A percentile compares a stretch with the other conserved stretches of the same genome.
Conservation (phyloP, 2,888 invertebrate genomes). For the Aphrophora alni region DNA sequence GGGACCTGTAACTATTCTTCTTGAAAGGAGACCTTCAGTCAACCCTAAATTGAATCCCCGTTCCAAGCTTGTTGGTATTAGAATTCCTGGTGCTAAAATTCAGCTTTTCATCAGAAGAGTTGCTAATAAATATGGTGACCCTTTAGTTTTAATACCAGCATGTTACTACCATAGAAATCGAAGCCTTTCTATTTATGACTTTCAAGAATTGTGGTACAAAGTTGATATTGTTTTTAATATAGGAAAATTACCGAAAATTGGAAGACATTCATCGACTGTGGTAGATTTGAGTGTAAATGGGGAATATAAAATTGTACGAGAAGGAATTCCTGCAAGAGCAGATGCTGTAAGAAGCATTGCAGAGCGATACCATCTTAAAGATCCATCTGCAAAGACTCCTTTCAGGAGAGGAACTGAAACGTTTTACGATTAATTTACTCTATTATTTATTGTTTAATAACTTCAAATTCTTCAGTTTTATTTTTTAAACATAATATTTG, state of each 20-base stretch:
- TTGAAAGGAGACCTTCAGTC: constrained; percentile 74
- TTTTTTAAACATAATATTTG: too few relatives aligned
- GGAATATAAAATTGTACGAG: constrained; percentile 75
- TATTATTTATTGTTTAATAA: too few relatives aligned
- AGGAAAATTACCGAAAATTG: constrained; percentile 66
- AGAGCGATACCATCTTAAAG: not conserved
- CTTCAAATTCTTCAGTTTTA: too few relatives aligned
- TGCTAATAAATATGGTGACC: constrained; percentile 69
- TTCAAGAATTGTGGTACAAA: constrained; percentile 77
- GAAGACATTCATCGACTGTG: constrained; percentile 80
- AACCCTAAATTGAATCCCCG: constrained; percentile 80
- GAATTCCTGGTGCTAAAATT: constrained; percentile 73
- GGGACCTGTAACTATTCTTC: constrained; percentile 92
- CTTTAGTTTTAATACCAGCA: constrained; percentile 95
- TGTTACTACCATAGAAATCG: constrained; percentile 84
- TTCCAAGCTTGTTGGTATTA: constrained; percentile 82
- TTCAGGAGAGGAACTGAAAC: not conserved
- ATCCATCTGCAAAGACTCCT: not conserved
- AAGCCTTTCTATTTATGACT: constrained; percentile 80
- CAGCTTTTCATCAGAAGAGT: constrained; percentile 78
- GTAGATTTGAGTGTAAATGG: constrained; percentile 82
- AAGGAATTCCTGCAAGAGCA: constrained; percentile 61
- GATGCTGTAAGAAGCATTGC: not conserved
- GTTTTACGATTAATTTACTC: too few relatives aligned
- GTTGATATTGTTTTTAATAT: constrained; percentile 87